Evolutionary conservation across 2,888 invertebrate genomes (phyloP).

Genomic region (Metalampra italica): DNA sequence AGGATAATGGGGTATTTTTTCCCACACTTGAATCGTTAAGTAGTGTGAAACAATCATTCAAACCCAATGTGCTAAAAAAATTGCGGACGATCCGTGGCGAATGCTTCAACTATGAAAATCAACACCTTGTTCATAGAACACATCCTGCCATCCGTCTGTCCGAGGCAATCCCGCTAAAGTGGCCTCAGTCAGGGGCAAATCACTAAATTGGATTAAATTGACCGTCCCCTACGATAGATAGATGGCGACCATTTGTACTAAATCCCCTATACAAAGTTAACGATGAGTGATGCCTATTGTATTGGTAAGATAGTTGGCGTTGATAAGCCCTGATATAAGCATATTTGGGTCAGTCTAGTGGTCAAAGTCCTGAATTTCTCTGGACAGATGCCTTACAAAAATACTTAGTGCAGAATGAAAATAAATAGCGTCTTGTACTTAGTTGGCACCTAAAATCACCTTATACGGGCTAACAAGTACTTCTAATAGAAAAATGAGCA

Average conservation of each 20-base stretch:
- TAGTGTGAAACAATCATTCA: too few species aligned
- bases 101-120: constrained; percentile 17
- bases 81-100: not conserved
- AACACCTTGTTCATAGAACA: constrained; percentile 39
- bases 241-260: constrained; percentile 44
- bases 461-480: too few species aligned
- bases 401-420: too few species aligned
- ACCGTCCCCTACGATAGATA: constrained; percentile 36
- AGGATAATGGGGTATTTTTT: too few species aligned
- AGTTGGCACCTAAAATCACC: too few species aligned
- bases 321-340: too few species aligned
- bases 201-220: constrained; percentile 69
- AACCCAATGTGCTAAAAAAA: not conserved
- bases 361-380: too few species aligned
- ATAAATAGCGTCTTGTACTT: too few species aligned
- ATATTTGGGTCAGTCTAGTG: too few species aligned
- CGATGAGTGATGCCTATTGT: constrained; percentile 44
- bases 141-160: constrained; percentile 51
- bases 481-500: too few species aligned
- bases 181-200: constrained; percentile 32
- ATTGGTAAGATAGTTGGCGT: constrained; percentile 1
- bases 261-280: constrained; percentile 34
- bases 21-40: too few species aligned
- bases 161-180: constrained; percentile 51
- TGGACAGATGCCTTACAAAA: too few species aligned